phyloP scores from a whole-genome alignment of 2,888 invertebrate genomes.

The Luperina nickerlii region DNA sequence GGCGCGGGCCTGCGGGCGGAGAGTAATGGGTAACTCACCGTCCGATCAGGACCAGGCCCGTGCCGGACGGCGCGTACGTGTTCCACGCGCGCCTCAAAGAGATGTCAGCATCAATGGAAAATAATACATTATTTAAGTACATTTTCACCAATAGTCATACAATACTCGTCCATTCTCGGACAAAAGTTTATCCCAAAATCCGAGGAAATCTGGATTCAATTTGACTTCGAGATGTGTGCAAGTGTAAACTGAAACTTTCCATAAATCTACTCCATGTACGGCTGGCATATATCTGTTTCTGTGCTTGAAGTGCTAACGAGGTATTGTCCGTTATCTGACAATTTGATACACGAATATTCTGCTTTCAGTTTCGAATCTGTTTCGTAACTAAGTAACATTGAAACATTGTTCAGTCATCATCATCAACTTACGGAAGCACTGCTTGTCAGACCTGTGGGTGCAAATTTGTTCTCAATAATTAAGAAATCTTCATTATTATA shows the following conservation, averaged over 20 bases:
- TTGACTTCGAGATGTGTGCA: constrained; percentile 30
- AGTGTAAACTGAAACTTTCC: constrained; percentile 31
- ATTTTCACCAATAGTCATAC: neutral
- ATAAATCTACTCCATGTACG: constrained; percentile 30
- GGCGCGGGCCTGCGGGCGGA: too few species aligned
- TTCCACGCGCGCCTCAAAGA: too few species aligned
- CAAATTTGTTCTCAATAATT: neutral
- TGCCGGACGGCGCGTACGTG: too few species aligned
- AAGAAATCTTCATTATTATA: neutral
- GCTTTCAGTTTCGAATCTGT: neutral
- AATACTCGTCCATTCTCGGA: neutral
- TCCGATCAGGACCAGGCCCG: too few species aligned
- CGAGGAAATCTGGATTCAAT: constrained; percentile 13
- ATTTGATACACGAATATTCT: constrained; percentile 23
- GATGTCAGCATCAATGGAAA: too few species aligned
- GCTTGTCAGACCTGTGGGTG: neutral
- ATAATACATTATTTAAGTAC: neutral
- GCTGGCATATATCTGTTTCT: constrained; percentile 37
- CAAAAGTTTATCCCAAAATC: constrained; percentile 5
- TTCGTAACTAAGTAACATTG: neutral
- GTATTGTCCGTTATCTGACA: constrained; percentile 10
- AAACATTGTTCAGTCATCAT: neutral
- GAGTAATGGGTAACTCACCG: too few species aligned
- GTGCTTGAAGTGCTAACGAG: constrained; percentile 41
- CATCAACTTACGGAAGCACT: neutral